These are phyloP conservation scores for Pelvicachromis taeniatus DNA, from an alignment of 2,113 vertebrate genomes.

Conservation along the genomic window DNA sequence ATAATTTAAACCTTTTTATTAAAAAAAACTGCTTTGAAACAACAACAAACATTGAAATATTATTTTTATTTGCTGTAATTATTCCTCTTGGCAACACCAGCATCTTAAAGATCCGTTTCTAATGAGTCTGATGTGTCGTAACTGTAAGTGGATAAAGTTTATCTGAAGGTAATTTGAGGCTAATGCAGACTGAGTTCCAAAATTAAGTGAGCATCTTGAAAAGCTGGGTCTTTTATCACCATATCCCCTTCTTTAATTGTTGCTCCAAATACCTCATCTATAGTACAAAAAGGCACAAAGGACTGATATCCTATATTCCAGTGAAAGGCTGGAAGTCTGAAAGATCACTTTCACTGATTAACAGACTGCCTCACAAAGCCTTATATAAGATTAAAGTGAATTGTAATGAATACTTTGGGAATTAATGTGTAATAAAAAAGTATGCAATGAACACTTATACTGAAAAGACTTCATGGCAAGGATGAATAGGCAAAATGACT, in stretches of 20 bases:
- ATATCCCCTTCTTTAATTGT: background rate
- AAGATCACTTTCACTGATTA: background rate
- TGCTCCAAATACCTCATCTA: background rate
- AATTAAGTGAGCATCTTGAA: background rate
- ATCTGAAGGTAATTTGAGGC: background rate
- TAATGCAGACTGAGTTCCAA: background rate
- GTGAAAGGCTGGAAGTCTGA: background rate
- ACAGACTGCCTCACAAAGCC: background rate
- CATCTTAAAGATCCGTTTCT: background rate
- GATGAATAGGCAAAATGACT: background rate
- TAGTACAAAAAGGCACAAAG: background rate
- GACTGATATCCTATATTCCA: background rate
- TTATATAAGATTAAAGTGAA: background rate
- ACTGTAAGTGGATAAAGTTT: background rate
- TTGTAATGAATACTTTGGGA: background rate
- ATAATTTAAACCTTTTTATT: rapidly evolving
- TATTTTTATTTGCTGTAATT: background rate
- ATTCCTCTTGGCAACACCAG: background rate
- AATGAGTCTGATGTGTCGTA: background rate
- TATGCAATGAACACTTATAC: background rate
- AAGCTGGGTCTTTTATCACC: background rate
- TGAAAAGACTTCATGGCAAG: background rate
- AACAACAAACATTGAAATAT: background rate
- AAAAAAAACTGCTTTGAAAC: background rate
- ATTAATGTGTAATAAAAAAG: background rate